These are phyloP conservation scores for Cinara cedri DNA, from an alignment of 2,888 invertebrate species.

Conservation along the genomic window DNA sequence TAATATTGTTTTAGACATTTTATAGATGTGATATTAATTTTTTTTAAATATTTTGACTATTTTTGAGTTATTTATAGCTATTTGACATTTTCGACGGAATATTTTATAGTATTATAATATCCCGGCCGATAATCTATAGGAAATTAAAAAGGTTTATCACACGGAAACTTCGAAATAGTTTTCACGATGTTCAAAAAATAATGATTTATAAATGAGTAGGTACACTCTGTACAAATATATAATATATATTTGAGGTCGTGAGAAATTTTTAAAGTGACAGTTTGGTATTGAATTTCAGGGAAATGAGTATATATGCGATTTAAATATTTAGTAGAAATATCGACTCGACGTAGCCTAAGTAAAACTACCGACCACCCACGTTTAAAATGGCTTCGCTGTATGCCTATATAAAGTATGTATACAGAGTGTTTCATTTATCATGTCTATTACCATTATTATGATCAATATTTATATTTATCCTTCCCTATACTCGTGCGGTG, in stretches of 20 bases:
- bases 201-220: too few species aligned
- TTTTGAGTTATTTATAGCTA: too few species aligned
- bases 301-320: conserved; percentile 4
- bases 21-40: too few species aligned
- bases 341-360: conserved; percentile 1
- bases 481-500: too few species aligned
- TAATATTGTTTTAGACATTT: too few species aligned
- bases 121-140: neutral
- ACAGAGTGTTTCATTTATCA: too few species aligned
- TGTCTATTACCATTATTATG: too few species aligned
- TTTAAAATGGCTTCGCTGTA: conserved; percentile 27
- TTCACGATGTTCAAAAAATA: neutral
- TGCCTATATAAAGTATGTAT: too few species aligned
- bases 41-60: too few species aligned
- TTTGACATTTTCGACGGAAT: too few species aligned
- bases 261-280: conserved; percentile 35
- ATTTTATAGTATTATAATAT: too few species aligned
- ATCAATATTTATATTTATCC: too few species aligned
- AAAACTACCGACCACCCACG: conserved; percentile 44
- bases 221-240: neutral
- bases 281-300: conserved; percentile 41
- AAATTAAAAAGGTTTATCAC: neutral
- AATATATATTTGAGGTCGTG: neutral
- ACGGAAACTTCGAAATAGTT: neutral
- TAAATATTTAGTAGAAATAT: conserved; percentile 12